Evolutionary conservation across 2,888 invertebrate species (phyloP).

Genomic region (Electrophaes corylata): DNA sequence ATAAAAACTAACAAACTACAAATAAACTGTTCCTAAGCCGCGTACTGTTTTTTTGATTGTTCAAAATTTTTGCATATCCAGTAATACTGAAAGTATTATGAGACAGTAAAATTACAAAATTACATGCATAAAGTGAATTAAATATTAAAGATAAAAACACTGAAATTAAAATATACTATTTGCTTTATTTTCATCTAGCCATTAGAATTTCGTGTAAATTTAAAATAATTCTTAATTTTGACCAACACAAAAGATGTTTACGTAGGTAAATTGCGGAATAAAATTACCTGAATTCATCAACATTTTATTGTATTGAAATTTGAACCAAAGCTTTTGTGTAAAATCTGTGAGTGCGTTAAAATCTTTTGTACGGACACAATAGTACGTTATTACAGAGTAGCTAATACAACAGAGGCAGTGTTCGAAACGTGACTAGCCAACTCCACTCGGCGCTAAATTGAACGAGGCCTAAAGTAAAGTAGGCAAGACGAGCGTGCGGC

Average conservation of each 20-base stretch:
- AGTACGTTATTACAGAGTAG: constrained; percentile 17
- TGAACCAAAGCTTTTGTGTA: constrained; percentile 8
- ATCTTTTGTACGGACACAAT: constrained; percentile 27
- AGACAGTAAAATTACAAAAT: too few relatives aligned
- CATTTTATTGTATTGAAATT: not conserved
- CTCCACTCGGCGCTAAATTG: constrained; percentile 54
- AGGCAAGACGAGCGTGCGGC: constrained; percentile 59
- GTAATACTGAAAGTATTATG: too few relatives aligned
- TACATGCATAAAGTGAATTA: too few relatives aligned
- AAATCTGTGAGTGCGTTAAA: constrained; percentile 23
- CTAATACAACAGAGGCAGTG: constrained; percentile 38
- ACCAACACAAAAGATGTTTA: not conserved
- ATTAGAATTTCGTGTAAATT: not conserved
- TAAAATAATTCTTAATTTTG: not conserved
- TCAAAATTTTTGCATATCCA: not conserved
- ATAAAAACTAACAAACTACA: too few relatives aligned
- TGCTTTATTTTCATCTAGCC: not conserved
- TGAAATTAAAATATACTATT: not conserved
- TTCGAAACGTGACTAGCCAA: constrained; percentile 58
- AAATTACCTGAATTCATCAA: constrained; percentile 2
- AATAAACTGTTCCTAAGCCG: too few relatives aligned
- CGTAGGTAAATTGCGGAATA: not conserved
- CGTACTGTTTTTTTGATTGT: too few relatives aligned
- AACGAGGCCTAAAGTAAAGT: constrained; percentile 60
- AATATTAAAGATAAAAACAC: not conserved